These are phyloP conservation scores for Bactericera cockerelli DNA, from an alignment of 1,140 invertebrate genomes.

Conservation along the genomic window DNA sequence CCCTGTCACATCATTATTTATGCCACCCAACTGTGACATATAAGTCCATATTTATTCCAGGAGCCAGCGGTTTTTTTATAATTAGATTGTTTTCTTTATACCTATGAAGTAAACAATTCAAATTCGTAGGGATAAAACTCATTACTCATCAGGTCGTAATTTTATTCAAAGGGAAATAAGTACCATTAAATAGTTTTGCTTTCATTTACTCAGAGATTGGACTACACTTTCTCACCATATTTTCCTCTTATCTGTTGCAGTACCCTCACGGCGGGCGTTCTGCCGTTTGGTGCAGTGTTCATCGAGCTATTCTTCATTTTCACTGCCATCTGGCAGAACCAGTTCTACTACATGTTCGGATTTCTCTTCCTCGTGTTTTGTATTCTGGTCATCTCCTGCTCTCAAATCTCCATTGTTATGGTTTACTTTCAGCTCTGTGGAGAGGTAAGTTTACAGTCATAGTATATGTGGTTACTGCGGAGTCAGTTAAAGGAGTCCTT, in stretches of 20 bases:
- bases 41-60: no score
- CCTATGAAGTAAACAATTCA: no score
- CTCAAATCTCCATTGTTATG: conserved; percentile 95
- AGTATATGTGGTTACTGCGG: not conserved
- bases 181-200: no score
- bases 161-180: no score
- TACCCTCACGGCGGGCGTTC: conserved; percentile 85
- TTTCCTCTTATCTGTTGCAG: conserved; percentile 34
- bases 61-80: no score
- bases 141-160: no score
- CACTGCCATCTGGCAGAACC: conserved; percentile 96
- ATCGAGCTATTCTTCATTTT: conserved; percentile 94
- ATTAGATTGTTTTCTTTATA: no score
- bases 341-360: conserved; percentile 97
- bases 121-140: no score
- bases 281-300: conserved; percentile 96
- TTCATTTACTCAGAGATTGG: no score
- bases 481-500: not conserved
- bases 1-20: no score
- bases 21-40: no score
- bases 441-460: conserved; percentile 79
- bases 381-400: conserved; percentile 90
- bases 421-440: conserved; percentile 96
- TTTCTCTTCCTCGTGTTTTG: conserved; percentile 95
- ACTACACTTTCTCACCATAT: no score